Conservation (phyloP, 2,797 vertebrate genomes). For the Chaetodon trifasciatus region DNA sequence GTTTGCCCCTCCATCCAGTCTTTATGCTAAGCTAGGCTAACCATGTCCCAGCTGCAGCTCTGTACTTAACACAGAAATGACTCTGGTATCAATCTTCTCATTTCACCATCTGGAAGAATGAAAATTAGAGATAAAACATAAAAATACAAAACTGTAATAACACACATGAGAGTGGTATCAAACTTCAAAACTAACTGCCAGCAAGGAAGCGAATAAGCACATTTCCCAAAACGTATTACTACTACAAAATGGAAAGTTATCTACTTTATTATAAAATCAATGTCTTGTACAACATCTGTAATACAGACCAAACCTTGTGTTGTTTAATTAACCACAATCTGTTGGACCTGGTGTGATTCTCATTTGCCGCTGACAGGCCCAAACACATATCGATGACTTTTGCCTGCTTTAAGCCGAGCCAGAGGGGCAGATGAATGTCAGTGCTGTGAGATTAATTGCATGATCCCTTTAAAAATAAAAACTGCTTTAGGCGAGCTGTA, state of each 20-base stretch:
- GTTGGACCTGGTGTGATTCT: slow-evolving; percentile 29
- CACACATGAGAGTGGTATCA: too few species aligned
- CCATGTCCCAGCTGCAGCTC: too few species aligned
- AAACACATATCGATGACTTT: slow-evolving; percentile 36
- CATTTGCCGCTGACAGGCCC: slow-evolving; percentile 22
- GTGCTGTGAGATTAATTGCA: slow-evolving; percentile 31
- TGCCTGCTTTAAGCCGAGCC: slow-evolving; percentile 13
- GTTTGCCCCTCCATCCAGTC: not conserved
- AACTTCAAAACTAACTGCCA: too few species aligned
- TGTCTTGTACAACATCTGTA: not conserved
- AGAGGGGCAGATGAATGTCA: slow-evolving; percentile 33
- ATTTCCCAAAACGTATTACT: too few species aligned
- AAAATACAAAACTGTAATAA: too few species aligned
- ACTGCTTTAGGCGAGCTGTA: not conserved
- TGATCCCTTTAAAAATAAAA: not conserved
- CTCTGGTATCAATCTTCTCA: not conserved
- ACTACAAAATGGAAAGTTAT: too few species aligned
- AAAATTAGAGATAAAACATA: not conserved
- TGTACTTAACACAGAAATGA: too few species aligned
- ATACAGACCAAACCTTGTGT: not conserved
- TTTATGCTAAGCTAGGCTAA: too few species aligned
- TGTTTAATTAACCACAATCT: slow-evolving; percentile 48
- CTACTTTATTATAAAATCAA: too few species aligned
- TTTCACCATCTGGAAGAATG: not conserved
- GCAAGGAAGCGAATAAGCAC: too few species aligned